A percentile compares a stretch with the other conserved stretches of the same genome.
These are phyloP conservation scores for Festucalex cinctus DNA, from an alignment of 2,113 vertebrate species.

Conservation along the genomic window DNA sequence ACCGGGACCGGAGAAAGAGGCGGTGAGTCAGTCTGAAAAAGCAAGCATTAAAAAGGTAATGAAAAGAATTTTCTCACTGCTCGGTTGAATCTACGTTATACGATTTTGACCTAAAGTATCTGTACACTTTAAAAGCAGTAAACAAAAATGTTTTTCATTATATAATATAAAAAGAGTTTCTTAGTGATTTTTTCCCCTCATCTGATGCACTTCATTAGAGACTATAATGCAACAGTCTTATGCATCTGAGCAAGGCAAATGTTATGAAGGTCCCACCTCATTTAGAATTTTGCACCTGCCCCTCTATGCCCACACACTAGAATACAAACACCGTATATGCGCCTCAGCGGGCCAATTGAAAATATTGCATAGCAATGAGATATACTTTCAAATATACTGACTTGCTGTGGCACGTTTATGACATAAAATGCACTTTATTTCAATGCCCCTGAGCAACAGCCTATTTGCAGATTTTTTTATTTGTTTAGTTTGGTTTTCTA, in stretches of 20 bases:
- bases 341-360: neutral
- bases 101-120: neutral
- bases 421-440: slow-evolving; percentile 42
- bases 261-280: neutral
- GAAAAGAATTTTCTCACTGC: slow-evolving; percentile 35
- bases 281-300: neutral
- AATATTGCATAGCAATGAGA: slow-evolving; percentile 43
- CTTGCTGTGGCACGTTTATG: slow-evolving; percentile 49
- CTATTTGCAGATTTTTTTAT: slow-evolving; percentile 34
- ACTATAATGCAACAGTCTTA: no score
- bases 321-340: neutral
- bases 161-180: no score
- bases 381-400: slow-evolving; percentile 36
- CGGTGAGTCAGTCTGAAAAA: slow-evolving; percentile 26
- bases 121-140: neutral
- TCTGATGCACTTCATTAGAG: no score
- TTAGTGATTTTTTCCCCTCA: no score
- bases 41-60: slow-evolving; percentile 39
- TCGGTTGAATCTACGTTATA: slow-evolving; percentile 8
- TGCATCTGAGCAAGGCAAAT: neutral
- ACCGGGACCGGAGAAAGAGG: slow-evolving; percentile 11
- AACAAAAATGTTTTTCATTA: no score
- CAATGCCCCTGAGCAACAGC: slow-evolving; percentile 31
- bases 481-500: no score
- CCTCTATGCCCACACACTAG: neutral